Percentiles rank a stretch among this genome's conserved stretches.
phyloP scores from a whole-genome alignment of 2,888 invertebrate species.

The Cerastoderma edule region DNA sequence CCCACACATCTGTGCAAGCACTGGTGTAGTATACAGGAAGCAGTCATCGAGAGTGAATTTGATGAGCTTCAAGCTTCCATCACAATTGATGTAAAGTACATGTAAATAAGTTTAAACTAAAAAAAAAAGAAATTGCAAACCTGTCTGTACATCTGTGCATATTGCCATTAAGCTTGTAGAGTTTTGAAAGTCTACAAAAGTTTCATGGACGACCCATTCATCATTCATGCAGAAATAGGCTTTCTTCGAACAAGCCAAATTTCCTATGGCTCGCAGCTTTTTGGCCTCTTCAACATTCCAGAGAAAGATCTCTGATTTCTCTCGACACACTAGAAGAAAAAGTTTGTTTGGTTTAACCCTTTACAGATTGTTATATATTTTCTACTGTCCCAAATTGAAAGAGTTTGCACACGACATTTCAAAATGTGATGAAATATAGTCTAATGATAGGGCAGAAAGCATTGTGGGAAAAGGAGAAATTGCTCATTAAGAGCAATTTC shows the following conservation, averaged over 20 bases:
- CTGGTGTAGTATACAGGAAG: no score
- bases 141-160: slow-evolving; percentile 9
- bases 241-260: slow-evolving; percentile 36
- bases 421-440: neutral
- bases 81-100: no score
- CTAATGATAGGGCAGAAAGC: neutral
- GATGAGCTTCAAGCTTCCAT: no score
- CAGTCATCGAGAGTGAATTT: no score
- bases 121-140: slow-evolving; percentile 1
- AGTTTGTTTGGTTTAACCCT: no score
- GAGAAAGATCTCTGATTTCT: slow-evolving; percentile 36
- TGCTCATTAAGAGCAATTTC: neutral
- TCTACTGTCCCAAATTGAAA: neutral
- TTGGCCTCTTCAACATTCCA: slow-evolving; percentile 45
- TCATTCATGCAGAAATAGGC: slow-evolving; percentile 49
- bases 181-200: no score
- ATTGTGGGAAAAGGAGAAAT: no score
- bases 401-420: neutral
- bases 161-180: neutral
- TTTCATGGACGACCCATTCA: slow-evolving; percentile 27
- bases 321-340: slow-evolving; percentile 41
- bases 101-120: neutral
- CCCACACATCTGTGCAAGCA: no score
- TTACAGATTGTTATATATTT: no score
- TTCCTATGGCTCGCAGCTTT: slow-evolving; percentile 27